Conservation (phyloP, 2,113 vertebrate species). For the Calcarius ornatus region DNA sequence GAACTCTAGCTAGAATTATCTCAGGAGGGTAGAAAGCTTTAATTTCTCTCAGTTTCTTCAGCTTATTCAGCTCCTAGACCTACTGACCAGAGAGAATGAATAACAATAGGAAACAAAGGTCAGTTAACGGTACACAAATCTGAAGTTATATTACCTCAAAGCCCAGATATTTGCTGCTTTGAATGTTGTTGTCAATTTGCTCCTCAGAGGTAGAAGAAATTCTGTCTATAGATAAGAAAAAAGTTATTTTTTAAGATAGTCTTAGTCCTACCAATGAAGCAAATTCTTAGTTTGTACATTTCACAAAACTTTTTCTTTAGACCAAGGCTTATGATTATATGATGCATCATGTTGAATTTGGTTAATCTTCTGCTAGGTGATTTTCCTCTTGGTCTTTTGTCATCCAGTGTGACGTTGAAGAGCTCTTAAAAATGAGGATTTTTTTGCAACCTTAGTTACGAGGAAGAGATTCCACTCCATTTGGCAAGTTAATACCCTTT, state of each 20-base stretch:
- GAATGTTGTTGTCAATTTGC: neutral
- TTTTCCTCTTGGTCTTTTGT: neutral
- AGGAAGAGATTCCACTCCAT: neutral
- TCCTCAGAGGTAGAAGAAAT: neutral
- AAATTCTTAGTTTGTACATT: neutral
- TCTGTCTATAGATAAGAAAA: neutral
- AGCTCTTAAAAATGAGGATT: fast-evolving
- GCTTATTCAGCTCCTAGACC: neutral
- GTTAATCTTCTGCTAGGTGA: neutral
- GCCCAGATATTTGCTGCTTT: neutral
- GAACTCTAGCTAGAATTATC: neutral
- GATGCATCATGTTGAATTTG: neutral
- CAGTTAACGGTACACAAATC: neutral
- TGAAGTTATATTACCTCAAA: neutral
- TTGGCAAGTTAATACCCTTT: neutral
- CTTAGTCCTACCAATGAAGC: neutral
- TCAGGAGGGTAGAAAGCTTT: neutral
- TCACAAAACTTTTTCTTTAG: neutral
- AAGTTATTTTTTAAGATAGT: neutral
- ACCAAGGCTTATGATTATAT: neutral
- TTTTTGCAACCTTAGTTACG: neutral
- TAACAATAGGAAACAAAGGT: neutral
- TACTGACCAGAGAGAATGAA: neutral
- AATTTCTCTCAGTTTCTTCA: neutral
- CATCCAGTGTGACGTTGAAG: neutral